Evolutionary conservation across 1,140 invertebrate genomes (phyloP).

Genomic region (Cyclargus thomasi): DNA sequence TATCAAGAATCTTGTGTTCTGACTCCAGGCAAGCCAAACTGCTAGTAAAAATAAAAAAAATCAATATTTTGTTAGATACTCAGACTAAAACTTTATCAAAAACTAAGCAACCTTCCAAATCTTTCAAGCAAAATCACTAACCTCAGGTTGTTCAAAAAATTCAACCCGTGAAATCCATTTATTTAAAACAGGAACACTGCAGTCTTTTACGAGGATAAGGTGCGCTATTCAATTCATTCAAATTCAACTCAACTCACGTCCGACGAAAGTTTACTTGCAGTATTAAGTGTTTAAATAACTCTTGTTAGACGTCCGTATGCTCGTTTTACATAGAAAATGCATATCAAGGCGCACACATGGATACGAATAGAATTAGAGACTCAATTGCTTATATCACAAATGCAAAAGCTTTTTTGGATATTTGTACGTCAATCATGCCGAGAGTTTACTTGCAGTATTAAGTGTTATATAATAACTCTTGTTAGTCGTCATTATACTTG

Average conservation of each 20-base stretch:
- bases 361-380: too few relatives aligned
- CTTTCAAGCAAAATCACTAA: background rate
- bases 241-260: constrained; percentile 21
- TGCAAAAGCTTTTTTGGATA: too few relatives aligned
- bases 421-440: too few relatives aligned
- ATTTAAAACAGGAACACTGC: constrained; percentile 6
- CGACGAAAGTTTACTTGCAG: constrained; percentile 20
- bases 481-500: constrained; percentile 16
- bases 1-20: too few relatives aligned
- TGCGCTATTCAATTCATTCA: constrained; percentile 21
- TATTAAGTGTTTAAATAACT: constrained; percentile 24
- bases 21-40: too few relatives aligned
- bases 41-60: too few relatives aligned
- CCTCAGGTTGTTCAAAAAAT: background rate
- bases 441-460: constrained; percentile 21
- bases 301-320: constrained; percentile 19
- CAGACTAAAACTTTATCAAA: too few relatives aligned
- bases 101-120: too few relatives aligned
- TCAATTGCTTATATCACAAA: too few relatives aligned
- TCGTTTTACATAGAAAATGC: constrained; percentile 11
- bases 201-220: constrained; percentile 1
- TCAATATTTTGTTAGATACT: too few relatives aligned
- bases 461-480: constrained; percentile 25
- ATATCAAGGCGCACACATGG: background rate
- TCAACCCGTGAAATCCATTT: background rate